These are phyloP conservation scores for Chiridota heheva DNA, from an alignment of 35 echinoderm and acorn worm genomes.

Conservation along the genomic window DNA sequence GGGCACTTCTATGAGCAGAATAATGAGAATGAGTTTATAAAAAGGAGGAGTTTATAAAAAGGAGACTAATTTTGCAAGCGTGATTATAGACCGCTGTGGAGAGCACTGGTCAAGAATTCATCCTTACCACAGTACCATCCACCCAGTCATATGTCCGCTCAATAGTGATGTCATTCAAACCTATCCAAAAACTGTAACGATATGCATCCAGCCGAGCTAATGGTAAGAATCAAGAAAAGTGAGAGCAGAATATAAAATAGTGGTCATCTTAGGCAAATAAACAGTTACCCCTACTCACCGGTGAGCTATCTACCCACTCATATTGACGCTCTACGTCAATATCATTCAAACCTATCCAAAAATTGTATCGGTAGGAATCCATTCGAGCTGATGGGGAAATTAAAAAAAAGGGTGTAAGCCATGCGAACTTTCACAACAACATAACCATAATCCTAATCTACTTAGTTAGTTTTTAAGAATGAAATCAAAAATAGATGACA, in stretches of 20 bases:
- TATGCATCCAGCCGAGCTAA: background rate
- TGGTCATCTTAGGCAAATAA: background rate
- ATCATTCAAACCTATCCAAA: slow-evolving; percentile 60
- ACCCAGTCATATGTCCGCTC: too few species aligned
- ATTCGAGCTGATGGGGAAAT: slow-evolving; percentile 37
- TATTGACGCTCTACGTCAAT: background rate
- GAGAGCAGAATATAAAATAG: slow-evolving; percentile 1
- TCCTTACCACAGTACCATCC: too few species aligned
- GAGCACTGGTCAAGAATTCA: too few species aligned
- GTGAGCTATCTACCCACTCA: slow-evolving; percentile 29
- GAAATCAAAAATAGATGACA: too few species aligned
- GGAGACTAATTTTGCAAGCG: too few species aligned
- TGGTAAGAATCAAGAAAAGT: background rate
- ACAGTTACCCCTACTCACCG: background rate
- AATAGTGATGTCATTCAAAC: background rate
- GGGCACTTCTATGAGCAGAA: too few species aligned
- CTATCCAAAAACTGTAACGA: background rate
- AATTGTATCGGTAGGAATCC: background rate
- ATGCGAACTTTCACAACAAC: background rate
- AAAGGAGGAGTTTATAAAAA: too few species aligned
- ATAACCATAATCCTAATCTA: background rate
- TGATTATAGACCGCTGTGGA: too few species aligned
- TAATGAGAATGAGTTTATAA: too few species aligned
- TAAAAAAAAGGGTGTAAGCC: background rate
- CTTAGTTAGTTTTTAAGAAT: background rate